Percentiles rank a stretch among this genome's conserved stretches.
These are phyloP conservation scores for Myripristis jacobus DNA, from an alignment of 2,797 vertebrate species.

Conservation along the genomic window DNA sequence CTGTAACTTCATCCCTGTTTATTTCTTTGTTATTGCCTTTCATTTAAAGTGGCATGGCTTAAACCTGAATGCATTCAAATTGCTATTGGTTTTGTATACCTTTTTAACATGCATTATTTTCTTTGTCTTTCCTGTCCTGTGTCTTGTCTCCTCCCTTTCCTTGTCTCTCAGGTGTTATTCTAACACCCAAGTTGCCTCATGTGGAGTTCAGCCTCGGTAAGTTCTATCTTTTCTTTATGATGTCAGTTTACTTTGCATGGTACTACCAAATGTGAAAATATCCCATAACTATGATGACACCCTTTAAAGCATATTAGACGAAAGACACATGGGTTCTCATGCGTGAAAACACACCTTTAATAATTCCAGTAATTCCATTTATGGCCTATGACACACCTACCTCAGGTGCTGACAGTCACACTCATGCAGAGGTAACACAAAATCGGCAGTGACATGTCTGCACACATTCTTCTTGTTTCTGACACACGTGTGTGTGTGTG, in stretches of 20 bases:
- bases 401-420: conserved; percentile 24
- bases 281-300: conserved; percentile 3
- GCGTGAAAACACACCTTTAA: conserved; percentile 2
- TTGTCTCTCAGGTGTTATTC: conserved; percentile 62
- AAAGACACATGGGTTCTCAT: background rate
- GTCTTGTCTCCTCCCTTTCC: background rate
- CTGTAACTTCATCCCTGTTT: background rate
- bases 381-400: background rate
- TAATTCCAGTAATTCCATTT: background rate
- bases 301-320: conserved; percentile 24
- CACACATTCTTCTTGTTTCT: conserved; percentile 22
- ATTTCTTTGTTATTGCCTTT: background rate
- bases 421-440: conserved; percentile 42
- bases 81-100: conserved; percentile 3
- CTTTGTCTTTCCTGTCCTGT: conserved; percentile 13
- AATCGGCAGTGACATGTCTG: conserved; percentile 36
- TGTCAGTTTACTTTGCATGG: conserved; percentile 19
- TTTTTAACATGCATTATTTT: conserved; percentile 16
- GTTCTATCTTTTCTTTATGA: conserved; percentile 48
- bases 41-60: background rate
- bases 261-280: conserved; percentile 5
- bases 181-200: conserved; percentile 66
- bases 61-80: background rate
- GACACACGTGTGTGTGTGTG: no score
- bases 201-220: conserved; percentile 82